Percentiles rank a stretch among this genome's conserved stretches.
Conservation (phyloP, 2,113 vertebrate species). For the Daubentonia madagascariensis region DNA sequence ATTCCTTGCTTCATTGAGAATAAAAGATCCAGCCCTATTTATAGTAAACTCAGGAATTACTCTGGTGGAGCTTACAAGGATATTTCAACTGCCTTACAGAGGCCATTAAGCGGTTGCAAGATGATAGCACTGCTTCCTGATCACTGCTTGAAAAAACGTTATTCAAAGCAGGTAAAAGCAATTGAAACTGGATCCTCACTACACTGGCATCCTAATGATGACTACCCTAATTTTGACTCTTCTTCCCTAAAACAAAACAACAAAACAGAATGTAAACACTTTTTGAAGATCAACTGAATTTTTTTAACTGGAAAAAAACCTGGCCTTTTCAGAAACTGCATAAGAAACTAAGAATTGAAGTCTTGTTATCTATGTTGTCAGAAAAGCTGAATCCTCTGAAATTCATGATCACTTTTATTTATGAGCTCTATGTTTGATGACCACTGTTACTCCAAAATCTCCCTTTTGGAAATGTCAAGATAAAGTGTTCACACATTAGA, state of each 20-base stretch:
- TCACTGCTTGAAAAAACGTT: background rate
- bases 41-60: background rate
- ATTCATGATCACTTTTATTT: background rate
- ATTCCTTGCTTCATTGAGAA: background rate
- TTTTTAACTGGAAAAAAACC: background rate
- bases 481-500: background rate
- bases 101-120: background rate
- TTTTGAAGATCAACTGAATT: background rate
- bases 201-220: background rate
- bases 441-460: background rate
- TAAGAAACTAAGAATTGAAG: background rate
- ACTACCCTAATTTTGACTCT: background rate
- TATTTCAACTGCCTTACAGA: background rate
- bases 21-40: background rate
- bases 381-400: background rate
- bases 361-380: background rate
- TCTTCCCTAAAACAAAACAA: background rate
- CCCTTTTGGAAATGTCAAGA: background rate
- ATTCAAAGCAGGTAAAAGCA: background rate
- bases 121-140: background rate
- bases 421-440: background rate
- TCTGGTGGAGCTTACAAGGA: background rate
- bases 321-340: background rate
- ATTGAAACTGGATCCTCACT: background rate
- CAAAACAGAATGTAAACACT: background rate